A percentile compares a stretch with the other conserved stretches of the same genome.
phyloP scores from a whole-genome alignment of 2,113 vertebrate genomes.

The Onychostruthus taczanowskii region DNA sequence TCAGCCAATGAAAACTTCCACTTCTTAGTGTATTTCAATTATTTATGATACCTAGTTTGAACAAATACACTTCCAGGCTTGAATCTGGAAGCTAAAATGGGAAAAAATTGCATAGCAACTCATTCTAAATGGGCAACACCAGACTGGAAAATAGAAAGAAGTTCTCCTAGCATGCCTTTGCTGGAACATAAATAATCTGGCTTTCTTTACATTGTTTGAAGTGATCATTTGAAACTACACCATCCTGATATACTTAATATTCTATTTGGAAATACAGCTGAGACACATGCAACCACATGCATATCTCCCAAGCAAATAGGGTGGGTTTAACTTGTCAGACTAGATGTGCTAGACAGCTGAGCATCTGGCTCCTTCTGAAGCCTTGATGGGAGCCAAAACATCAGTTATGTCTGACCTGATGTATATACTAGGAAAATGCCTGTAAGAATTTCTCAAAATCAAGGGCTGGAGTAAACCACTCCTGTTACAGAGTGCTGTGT shows the following conservation, averaged over 20 bases:
- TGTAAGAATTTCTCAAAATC: background rate
- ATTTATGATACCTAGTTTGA: conserved; percentile 5
- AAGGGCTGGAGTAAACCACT: background rate
- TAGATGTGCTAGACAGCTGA: background rate
- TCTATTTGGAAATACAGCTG: background rate
- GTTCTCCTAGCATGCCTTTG: background rate
- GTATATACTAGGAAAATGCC: background rate
- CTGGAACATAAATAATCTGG: background rate
- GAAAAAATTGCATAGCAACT: background rate
- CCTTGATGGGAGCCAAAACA: background rate
- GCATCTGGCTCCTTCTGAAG: background rate
- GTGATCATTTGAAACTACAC: background rate
- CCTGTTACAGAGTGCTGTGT: background rate
- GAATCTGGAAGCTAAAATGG: background rate
- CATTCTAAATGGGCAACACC: background rate
- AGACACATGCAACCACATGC: background rate
- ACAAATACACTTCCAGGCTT: background rate
- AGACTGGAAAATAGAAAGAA: background rate
- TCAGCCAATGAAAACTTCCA: background rate
- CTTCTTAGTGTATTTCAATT: conserved; percentile 3
- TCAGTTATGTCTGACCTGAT: background rate
- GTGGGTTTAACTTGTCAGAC: background rate
- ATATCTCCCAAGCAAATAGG: background rate
- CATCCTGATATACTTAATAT: background rate
- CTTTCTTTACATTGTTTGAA: background rate